Percentiles rank a stretch among this genome's conserved stretches.
phyloP scores from a whole-genome alignment of 2,888 invertebrate genomes.

The Ophion slaviceki region DNA sequence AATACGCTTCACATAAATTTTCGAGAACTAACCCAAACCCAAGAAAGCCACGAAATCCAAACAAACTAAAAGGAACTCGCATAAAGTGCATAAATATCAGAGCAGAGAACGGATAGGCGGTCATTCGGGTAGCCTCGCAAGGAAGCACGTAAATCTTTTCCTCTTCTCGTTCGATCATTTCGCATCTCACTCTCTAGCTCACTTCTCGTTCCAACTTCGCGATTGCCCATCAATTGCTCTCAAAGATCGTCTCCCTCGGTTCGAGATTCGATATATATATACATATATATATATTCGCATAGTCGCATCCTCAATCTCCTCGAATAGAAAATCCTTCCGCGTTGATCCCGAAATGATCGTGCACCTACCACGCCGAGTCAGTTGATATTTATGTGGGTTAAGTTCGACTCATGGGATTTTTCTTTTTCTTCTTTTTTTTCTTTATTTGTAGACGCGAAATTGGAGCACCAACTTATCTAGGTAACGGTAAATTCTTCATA shows the following conservation, averaged over 20 bases:
- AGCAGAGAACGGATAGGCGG: not conserved
- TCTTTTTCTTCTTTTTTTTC: slow-evolving; percentile 11
- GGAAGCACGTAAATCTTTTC: slow-evolving; percentile 33
- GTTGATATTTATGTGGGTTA: slow-evolving; percentile 51
- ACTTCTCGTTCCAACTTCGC: slow-evolving; percentile 19
- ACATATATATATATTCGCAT: slow-evolving; percentile 16
- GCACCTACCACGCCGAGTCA: not conserved
- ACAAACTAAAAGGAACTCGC: too few species aligned
- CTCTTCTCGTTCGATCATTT: slow-evolving; percentile 35
- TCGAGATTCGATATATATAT: not conserved
- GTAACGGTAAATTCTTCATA: not conserved
- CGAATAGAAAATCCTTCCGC: slow-evolving; percentile 12
- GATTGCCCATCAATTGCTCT: slow-evolving; percentile 21
- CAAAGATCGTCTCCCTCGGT: slow-evolving; percentile 30
- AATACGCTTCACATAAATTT: too few species aligned
- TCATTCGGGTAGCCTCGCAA: slow-evolving; percentile 56
- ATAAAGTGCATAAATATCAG: too few species aligned
- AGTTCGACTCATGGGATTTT: slow-evolving; percentile 41
- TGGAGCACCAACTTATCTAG: not conserved
- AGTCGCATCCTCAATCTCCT: slow-evolving; percentile 50
- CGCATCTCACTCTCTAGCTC: slow-evolving; percentile 13
- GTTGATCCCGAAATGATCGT: slow-evolving; percentile 54
- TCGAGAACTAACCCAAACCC: too few species aligned
- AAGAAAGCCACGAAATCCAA: too few species aligned
- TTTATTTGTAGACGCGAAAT: not conserved